Evolutionary conservation across 2,888 invertebrate genomes (phyloP), one percentile per base, ranked within the genome.

Genomic region (Corbicula japonica): DNA sequence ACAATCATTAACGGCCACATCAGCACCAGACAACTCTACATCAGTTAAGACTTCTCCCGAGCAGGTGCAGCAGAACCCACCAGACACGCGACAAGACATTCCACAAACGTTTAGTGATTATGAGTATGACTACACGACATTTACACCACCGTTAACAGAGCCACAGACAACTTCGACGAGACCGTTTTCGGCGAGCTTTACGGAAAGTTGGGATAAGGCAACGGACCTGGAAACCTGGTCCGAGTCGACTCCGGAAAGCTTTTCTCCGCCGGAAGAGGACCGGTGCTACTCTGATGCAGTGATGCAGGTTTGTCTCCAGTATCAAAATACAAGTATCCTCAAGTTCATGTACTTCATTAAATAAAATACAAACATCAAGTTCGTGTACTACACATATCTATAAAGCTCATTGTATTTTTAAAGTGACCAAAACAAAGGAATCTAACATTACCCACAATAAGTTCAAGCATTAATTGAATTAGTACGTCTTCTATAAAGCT

Each of bases 251-350:
- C 21, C 35, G 6, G 12, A 34, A 21, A 35, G 50, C 8, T 23
- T 23, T 10, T 35, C 48, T 5, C 26, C 35, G 1, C 35, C 35
- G n/a, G 54, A 63, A 28, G 56, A 73, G 6, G 34, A 72, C 0
- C 32, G n/a, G 8, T 73, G 72, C 21, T 73, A 46, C 26, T 46
- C 61, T 12, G 68, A 76, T 21, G 54, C 71, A 8, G 58, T 65
- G 15, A 34, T 70, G 6, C 70, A 70, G 70, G 70, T 70, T 54
- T 2, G 2, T 23, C 2, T 46, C 2, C n/a, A 1, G 18, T n/a
- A n/a, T 12, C 5, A n/a, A 2, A 26, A 3, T 26, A 5, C 28
- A 5, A 12, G 48, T 48, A 12, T 21, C 48, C 15, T 48, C 21
- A n/a, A 18, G n/a, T 12, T n/a, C 48, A 5, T 48, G 15, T 6